Base-by-base conservation (phyloP, 2,888 invertebrate species). In the Uloborus plumipes region DNA sequence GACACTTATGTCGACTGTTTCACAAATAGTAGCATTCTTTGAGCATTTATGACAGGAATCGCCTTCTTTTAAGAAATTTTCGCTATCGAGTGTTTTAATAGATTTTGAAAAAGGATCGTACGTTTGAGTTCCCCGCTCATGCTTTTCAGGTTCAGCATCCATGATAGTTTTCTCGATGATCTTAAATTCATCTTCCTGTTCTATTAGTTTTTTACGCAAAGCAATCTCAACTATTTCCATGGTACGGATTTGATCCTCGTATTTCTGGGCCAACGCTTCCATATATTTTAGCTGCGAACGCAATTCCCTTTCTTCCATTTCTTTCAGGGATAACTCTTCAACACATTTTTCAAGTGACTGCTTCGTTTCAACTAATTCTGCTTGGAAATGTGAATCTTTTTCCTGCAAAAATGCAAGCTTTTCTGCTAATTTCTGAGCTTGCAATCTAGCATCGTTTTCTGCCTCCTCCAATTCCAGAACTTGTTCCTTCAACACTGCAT, bases 381-480 rank as follows among this genome's bases (percentile, higher is more conserved):
- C 75, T 75, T 75, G 84, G 39, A 79, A 79, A 62, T 84, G 84
- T 4, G 65, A 70, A 71, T 84, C 84, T 62, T 84, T 84, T 39
- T 84, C 78, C 20, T 75, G 74, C 4, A 79, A 55, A 31, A 84
- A 84, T 18, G 71, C 62, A n/a, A 86, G 61, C 67, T 84, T 78
- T 49, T 78, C 84, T 65, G 78, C 84, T 73, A 85, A 87, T 86
- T 87, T 91, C 88, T 92, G 92, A 90, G 91, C 92, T 88, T 91
- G 91, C 86, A 92, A 89, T 86, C 92, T 89, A n/a, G 93, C 93
- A 87, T 93, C 93, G 90, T 93, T 93, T 89, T 93, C 93, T 47
- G 93, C 93, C 89, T 93, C 93, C 89, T 93, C 93, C 85, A 93
- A 90, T 88, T 94, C 93, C 88, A 93, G 93, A 88, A 92, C 92